Conservation (phyloP, 1,140 invertebrate species). For the Brachionus koreanus region DNA sequence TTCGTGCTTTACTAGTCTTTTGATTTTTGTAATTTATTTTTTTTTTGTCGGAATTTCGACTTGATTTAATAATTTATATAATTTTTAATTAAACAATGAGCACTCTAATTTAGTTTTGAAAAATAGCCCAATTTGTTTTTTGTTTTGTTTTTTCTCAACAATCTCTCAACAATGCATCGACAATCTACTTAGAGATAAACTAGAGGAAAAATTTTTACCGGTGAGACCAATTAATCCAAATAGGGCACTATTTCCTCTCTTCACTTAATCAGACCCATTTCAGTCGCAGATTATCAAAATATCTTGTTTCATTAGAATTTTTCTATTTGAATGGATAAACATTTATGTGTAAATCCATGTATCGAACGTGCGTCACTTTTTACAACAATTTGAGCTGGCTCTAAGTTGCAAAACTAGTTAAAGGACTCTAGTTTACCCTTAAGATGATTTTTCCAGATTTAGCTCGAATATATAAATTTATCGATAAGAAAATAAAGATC, state of each 20-base stretch:
- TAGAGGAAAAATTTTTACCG: not conserved
- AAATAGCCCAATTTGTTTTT: not conserved
- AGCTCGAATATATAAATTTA: not conserved
- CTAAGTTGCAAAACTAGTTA: not conserved
- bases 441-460: not conserved
- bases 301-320: not conserved
- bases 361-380: not conserved
- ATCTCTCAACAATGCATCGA: not conserved
- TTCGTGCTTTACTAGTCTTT: not conserved
- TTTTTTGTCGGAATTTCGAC: not conserved
- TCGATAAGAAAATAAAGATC: not conserved
- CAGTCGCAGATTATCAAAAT: not conserved
- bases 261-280: not conserved
- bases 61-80: not conserved
- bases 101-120: not conserved
- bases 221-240: not conserved
- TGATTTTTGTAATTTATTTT: not conserved
- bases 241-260: not conserved
- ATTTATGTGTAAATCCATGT: not conserved
- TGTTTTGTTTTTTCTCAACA: not conserved
- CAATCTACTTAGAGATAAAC: constrained; percentile 8
- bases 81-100: constrained; percentile 21
- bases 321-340: not conserved
- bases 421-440: not conserved
- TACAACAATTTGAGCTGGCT: not conserved